These are phyloP conservation scores for Ganaspis brasiliensis DNA, from an alignment of 2,888 invertebrate species.

Conservation along the genomic window DNA sequence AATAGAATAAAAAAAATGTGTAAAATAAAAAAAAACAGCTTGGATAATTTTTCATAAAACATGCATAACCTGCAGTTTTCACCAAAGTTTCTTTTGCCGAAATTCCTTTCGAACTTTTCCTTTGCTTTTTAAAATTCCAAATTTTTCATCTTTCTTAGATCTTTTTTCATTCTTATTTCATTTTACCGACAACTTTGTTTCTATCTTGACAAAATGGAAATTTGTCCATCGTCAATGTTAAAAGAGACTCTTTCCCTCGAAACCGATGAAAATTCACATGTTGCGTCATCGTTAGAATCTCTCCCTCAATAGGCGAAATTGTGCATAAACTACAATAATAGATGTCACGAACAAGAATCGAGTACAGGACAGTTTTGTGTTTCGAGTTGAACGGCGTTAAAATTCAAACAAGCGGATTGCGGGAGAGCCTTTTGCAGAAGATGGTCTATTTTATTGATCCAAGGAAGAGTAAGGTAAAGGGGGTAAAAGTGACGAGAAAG, in stretches of 20 bases:
- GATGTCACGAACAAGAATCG: neutral
- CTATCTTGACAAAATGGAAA: too few relatives aligned
- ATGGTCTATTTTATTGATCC: slow-evolving; percentile 79
- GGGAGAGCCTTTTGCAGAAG: slow-evolving; percentile 72
- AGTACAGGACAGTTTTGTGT: slow-evolving; percentile 12
- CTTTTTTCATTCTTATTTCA: too few relatives aligned
- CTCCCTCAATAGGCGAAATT: neutral
- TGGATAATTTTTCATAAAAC: neutral
- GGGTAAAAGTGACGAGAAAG: slow-evolving; percentile 51
- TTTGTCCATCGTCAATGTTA: too few relatives aligned
- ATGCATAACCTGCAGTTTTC: neutral
- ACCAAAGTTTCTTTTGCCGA: too few relatives aligned
- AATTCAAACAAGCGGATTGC: slow-evolving; percentile 71
- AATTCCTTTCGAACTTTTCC: too few relatives aligned
- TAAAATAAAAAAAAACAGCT: neutral
- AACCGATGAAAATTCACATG: neutral
- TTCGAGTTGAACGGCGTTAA: slow-evolving; percentile 54
- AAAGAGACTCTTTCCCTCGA: neutral
- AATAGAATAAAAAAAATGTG: too few relatives aligned
- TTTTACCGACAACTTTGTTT: too few relatives aligned
- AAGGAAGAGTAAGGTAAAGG: slow-evolving; percentile 72
- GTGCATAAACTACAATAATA: slow-evolving; percentile 17
- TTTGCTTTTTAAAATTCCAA: too few relatives aligned
- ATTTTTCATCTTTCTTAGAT: too few relatives aligned
- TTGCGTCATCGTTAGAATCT: neutral